phyloP scores from a whole-genome alignment of 2,797 vertebrate genomes.

The Pteropus rufus region DNA sequence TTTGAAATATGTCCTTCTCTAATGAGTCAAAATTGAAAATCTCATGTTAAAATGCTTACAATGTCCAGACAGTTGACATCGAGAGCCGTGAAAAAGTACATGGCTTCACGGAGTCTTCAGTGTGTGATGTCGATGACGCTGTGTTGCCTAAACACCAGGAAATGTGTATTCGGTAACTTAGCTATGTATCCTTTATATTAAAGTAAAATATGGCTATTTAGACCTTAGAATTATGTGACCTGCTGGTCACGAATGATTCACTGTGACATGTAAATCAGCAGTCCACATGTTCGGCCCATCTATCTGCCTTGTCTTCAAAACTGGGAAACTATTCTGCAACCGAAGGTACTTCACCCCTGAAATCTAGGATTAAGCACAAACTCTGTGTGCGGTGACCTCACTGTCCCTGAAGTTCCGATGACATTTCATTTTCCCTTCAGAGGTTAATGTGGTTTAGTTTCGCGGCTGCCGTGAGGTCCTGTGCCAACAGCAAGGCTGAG shows the following conservation, averaged over 20 bases:
- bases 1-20: background rate
- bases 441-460: slow-evolving; percentile 40
- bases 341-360: background rate
- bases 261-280: background rate
- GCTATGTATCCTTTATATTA: background rate
- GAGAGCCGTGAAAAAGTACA: background rate
- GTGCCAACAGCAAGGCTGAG: slow-evolving; percentile 13
- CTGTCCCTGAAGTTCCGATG: slow-evolving; percentile 56
- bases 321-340: background rate
- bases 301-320: background rate
- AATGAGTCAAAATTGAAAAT: background rate
- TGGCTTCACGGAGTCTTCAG: background rate
- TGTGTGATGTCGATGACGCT: background rate
- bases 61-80: background rate
- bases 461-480: slow-evolving; percentile 32
- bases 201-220: background rate
- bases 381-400: background rate
- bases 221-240: background rate
- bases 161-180: background rate
- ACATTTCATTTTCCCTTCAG: slow-evolving; percentile 48
- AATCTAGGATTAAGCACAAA: slow-evolving; percentile 27
- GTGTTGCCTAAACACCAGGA: too few relatives aligned
- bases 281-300: background rate
- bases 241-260: background rate
- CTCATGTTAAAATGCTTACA: background rate